phyloP scores from a whole-genome alignment of 2,888 invertebrate species.

The Pyrgus malvae region DNA sequence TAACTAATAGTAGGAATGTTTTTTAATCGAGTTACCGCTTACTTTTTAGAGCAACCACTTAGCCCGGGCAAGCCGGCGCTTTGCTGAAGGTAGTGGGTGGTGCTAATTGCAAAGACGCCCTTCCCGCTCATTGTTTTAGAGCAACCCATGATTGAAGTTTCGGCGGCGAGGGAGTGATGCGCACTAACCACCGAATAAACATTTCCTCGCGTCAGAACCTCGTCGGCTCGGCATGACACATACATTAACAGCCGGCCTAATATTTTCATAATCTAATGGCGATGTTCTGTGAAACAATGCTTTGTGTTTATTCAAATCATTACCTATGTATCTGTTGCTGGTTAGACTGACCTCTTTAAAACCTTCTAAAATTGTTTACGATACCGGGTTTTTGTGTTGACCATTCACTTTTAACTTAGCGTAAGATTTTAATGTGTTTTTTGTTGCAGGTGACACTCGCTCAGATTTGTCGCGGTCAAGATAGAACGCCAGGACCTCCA shows the following conservation, averaged over 20 bases:
- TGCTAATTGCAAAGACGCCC: conserved; percentile 78
- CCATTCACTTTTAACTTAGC: conserved; percentile 39
- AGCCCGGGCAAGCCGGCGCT: conserved; percentile 60
- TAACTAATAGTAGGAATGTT: conserved; percentile 40
- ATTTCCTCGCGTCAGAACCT: conserved; percentile 58
- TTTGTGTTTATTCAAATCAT: conserved; percentile 72
- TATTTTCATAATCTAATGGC: conserved; percentile 82
- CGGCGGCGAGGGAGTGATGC: conserved; percentile 63
- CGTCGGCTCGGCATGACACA: conserved; percentile 74
- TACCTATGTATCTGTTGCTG: conserved; percentile 74
- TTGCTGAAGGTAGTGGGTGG: conserved; percentile 72
- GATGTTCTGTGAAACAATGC: conserved; percentile 81
- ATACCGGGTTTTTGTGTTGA: conserved; percentile 53
- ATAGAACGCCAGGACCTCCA: conserved; percentile 84
- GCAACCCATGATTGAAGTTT: conserved; percentile 79
- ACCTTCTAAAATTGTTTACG: conserved; percentile 73
- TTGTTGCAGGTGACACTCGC: conserved; percentile 88
- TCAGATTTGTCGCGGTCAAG: conserved; percentile 90
- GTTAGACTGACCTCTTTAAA: conserved; percentile 80
- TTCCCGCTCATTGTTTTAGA: conserved; percentile 81
- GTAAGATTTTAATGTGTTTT: conserved; percentile 30
- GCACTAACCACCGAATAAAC: conserved; percentile 74
- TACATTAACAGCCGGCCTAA: conserved; percentile 79
- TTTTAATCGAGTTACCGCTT: conserved; percentile 56
- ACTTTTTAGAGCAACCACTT: conserved; percentile 67